Evolutionary conservation across 2,797 vertebrate genomes (phyloP).

Genomic region (Eremophila alpestris): DNA sequence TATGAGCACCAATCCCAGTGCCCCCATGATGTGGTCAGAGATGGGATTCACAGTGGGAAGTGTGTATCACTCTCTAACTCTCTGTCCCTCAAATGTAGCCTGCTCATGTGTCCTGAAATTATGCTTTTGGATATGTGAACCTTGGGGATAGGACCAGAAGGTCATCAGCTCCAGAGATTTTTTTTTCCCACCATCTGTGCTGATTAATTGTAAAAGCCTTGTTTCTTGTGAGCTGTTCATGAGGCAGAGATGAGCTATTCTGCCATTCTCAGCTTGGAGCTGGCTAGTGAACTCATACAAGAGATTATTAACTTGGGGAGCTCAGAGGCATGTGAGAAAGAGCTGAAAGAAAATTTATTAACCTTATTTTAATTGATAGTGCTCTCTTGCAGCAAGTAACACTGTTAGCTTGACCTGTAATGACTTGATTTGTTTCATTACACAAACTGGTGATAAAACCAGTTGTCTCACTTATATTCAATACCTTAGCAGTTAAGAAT

Average conservation of each 20-base stretch:
- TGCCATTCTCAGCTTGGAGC: not conserved
- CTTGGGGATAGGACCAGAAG: not conserved
- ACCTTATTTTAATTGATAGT: not conserved
- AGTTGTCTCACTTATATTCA: not conserved
- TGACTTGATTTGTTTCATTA: not conserved
- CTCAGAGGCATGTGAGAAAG: not conserved
- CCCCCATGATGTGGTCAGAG: accelerated
- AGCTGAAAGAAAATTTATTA: not conserved
- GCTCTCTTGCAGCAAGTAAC: not conserved
- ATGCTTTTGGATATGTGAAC: not conserved
- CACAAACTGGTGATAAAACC: not conserved
- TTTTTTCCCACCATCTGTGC: not conserved
- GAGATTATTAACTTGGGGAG: not conserved
- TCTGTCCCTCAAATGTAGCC: not conserved
- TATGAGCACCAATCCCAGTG: not conserved
- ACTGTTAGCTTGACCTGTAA: not conserved
- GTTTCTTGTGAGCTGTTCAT: accelerated
- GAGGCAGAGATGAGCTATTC: not conserved
- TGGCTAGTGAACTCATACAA: not conserved
- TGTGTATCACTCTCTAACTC: not conserved
- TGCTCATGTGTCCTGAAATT: accelerated
- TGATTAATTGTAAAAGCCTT: not conserved
- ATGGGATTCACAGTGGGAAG: not conserved
- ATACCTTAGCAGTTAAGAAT: not conserved
- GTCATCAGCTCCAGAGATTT: not conserved